phyloP scores from a whole-genome alignment of 2,113 vertebrate genomes.

The Holacanthus passer region DNA sequence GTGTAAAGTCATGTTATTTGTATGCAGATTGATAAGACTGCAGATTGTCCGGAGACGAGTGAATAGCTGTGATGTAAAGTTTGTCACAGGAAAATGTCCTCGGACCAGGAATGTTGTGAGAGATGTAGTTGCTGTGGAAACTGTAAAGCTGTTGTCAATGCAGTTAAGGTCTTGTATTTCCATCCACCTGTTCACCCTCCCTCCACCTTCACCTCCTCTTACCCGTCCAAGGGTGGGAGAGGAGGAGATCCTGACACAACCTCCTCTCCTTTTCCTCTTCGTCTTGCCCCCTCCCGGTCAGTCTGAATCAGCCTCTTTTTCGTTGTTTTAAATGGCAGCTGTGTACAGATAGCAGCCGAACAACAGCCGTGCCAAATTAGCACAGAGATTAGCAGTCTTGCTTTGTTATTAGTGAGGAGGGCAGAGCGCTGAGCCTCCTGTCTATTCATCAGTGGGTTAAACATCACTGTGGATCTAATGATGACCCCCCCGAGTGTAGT shows the following conservation, averaged over 20 bases:
- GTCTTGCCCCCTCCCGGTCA: background rate
- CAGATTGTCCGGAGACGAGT: no score
- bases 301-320: background rate
- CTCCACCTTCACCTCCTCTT: conserved; percentile 15
- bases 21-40: no score
- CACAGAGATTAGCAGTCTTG: conserved; percentile 48
- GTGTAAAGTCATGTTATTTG: no score
- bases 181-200: background rate
- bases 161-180: conserved; percentile 60
- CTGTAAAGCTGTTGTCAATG: conserved; percentile 65
- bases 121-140: conserved; percentile 81
- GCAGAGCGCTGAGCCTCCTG: conserved; percentile 6
- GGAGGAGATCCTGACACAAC: conserved; percentile 8
- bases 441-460: conserved; percentile 42
- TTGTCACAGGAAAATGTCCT: conserved; percentile 58
- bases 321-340: conserved; percentile 49
- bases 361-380: conserved; percentile 30
- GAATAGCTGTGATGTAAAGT: conserved; percentile 48
- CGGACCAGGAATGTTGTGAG: conserved; percentile 21
- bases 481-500: background rate
- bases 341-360: conserved; percentile 30
- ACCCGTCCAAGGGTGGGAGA: conserved; percentile 21
- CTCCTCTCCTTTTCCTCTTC: background rate
- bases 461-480: conserved; percentile 30
- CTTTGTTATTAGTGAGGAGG: conserved; percentile 52